Evolutionary conservation across 1,140 invertebrate species (phyloP).

Genomic region (Lepidurus packardi): DNA sequence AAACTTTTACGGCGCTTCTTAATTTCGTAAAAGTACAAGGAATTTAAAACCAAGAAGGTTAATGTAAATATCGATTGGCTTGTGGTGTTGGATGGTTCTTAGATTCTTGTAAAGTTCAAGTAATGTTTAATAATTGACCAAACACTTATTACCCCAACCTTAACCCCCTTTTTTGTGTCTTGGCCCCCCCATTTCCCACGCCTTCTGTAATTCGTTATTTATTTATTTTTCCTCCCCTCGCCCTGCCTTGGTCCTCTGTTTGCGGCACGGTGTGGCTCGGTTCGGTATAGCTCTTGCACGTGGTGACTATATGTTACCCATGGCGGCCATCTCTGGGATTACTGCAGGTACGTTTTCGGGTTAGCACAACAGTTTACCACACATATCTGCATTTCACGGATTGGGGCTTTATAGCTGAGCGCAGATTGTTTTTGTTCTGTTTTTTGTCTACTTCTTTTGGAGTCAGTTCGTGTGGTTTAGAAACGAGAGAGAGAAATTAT

Average conservation of each 20-base stretch:
- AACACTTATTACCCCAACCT: not conserved
- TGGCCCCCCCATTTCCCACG: slow-evolving; percentile 12
- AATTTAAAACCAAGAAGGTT: too few relatives aligned
- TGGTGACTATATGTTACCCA: slow-evolving; percentile 30
- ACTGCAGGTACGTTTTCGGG: slow-evolving; percentile 5
- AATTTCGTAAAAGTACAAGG: too few relatives aligned
- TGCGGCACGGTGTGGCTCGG: slow-evolving; percentile 23
- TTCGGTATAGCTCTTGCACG: slow-evolving; percentile 27
- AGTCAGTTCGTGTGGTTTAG: not conserved
- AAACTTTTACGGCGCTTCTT: too few relatives aligned
- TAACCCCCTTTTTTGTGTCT: not conserved
- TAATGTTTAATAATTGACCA: not conserved
- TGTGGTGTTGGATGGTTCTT: too few relatives aligned
- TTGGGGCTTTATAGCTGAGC: slow-evolving; percentile 13
- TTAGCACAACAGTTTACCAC: not conserved
- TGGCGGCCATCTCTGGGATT: slow-evolving; percentile 26
- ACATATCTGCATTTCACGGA: not conserved
- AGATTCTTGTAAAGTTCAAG: too few relatives aligned
- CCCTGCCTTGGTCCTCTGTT: slow-evolving; percentile 19
- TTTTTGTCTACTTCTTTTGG: not conserved
- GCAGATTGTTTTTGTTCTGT: not conserved
- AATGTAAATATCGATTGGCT: too few relatives aligned
- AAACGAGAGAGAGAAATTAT: not conserved
- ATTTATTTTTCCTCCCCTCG: slow-evolving; percentile 18
- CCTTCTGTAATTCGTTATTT: slow-evolving; percentile 6